Percentiles rank a stretch among this genome's conserved stretches.
phyloP scores from a whole-genome alignment of 2,113 vertebrate species.

The Otis tarda region DNA sequence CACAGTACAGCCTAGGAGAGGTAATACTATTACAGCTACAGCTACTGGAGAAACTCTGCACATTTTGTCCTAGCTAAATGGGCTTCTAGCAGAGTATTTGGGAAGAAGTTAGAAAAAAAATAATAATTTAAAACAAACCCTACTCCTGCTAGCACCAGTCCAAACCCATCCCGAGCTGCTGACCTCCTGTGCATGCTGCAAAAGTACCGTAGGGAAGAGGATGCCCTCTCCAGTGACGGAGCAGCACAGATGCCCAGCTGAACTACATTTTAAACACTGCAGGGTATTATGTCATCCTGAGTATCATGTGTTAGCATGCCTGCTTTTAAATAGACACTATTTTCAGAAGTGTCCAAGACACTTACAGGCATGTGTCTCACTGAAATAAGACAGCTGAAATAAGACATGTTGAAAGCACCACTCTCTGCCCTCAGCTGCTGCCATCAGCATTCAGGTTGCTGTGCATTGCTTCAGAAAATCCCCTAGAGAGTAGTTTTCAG shows the following conservation, averaged over 20 bases:
- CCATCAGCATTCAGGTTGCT: background rate
- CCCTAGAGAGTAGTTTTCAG: background rate
- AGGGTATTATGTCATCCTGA: background rate
- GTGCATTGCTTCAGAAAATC: background rate
- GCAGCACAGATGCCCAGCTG: background rate
- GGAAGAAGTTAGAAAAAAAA: background rate
- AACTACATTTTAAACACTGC: background rate
- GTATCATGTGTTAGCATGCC: rapidly evolving
- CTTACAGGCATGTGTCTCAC: background rate
- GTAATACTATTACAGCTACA: background rate
- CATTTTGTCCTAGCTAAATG: background rate
- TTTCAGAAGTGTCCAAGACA: background rate
- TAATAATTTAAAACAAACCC: background rate
- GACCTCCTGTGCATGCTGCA: background rate
- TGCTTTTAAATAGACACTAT: background rate
- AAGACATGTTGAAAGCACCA: background rate
- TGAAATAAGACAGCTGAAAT: background rate
- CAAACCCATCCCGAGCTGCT: rapidly evolving
- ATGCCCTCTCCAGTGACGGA: rapidly evolving
- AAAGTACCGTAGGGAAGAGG: background rate
- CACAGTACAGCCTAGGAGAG: background rate
- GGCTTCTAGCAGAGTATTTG: background rate
- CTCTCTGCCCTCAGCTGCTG: background rate
- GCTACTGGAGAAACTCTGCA: background rate
- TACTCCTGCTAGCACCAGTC: background rate